Conservation (phyloP, 2,113 vertebrate species). For the Rhynchomys soricoides region DNA sequence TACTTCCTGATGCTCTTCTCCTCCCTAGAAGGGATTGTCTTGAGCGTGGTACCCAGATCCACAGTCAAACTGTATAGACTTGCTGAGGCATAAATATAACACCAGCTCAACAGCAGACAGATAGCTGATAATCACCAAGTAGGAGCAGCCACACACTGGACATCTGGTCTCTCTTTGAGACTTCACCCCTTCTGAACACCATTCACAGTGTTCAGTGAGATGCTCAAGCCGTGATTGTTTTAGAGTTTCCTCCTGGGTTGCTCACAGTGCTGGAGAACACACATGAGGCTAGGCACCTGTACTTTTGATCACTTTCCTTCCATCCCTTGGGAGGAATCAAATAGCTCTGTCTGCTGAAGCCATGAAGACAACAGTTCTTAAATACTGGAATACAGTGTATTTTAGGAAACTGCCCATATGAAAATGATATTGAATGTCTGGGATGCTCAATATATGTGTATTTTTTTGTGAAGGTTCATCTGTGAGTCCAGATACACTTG, state of each 20-base stretch:
- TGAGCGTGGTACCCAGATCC: background rate
- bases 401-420: constrained; percentile 47
- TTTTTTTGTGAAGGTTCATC: background rate
- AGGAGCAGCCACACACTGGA: background rate
- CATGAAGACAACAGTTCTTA: background rate
- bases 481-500: accelerated
- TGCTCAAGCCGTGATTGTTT: background rate
- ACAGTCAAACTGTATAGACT: background rate
- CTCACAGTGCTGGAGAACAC: background rate
- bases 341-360: background rate
- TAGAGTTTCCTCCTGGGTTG: background rate
- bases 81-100: background rate
- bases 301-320: constrained; percentile 35
- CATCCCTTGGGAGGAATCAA: background rate
- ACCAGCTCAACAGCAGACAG: background rate
- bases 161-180: background rate
- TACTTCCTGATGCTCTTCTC: background rate
- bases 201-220: background rate
- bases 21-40: background rate
- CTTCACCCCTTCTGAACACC: background rate
- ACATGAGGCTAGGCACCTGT: background rate
- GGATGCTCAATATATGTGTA: background rate
- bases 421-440: background rate
- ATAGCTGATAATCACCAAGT: background rate
- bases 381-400: background rate